Evolutionary conservation across 2,888 invertebrate genomes (phyloP).

Genomic region (Tyria jacobaeae): DNA sequence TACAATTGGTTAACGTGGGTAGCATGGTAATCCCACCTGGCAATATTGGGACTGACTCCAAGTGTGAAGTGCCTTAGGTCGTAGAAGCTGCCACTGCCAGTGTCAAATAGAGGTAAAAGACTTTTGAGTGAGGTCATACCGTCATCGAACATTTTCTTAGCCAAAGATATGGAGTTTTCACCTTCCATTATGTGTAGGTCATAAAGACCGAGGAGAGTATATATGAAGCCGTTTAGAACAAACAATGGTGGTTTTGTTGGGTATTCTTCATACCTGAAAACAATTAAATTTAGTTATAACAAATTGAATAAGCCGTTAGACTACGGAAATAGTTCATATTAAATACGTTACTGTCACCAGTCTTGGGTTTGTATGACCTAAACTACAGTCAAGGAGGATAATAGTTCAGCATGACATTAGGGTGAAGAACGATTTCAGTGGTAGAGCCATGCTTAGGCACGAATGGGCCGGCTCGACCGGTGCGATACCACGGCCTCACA

Average conservation of each 20-base stretch:
- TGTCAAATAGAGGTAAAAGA: conserved; percentile 96
- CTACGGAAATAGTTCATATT: too few species aligned
- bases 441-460: too few species aligned
- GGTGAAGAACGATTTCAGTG: too few species aligned
- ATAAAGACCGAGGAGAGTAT: conserved; percentile 97
- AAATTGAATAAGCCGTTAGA: too few species aligned
- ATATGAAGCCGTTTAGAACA: conserved; percentile 99
- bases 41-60: conserved; percentile 96
- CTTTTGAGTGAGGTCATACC: conserved; percentile 95
- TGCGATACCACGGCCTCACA: too few species aligned
- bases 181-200: conserved; percentile 95
- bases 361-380: too few species aligned
- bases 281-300: background rate
- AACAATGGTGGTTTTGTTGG: conserved; percentile 98
- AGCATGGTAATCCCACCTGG: conserved; percentile 99
- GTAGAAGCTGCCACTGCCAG: conserved; percentile 97
- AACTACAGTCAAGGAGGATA: too few species aligned
- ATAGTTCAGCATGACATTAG: too few species aligned
- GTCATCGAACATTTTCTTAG: conserved; percentile 92
- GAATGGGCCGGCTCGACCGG: too few species aligned
- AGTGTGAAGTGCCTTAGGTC: conserved; percentile 97
- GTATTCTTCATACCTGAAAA: conserved; percentile 97
- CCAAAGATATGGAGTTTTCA: conserved; percentile 89
- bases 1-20: conserved; percentile 99
- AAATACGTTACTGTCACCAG: too few species aligned